Conservation (phyloP, 2,113 vertebrate genomes). For the Callaeas wilsoni region DNA sequence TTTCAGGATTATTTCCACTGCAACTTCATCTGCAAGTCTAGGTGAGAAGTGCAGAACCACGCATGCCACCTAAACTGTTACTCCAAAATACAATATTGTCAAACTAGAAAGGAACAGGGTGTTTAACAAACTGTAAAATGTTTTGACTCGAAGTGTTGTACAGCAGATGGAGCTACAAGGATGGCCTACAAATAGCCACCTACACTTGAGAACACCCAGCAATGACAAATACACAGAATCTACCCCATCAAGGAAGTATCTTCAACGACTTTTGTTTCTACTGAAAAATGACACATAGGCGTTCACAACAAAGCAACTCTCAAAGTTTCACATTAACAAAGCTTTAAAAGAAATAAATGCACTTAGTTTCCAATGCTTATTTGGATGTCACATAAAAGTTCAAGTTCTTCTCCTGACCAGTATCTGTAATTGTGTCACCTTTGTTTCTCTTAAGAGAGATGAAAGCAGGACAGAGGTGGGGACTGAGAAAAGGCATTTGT, state of each 20-base stretch:
- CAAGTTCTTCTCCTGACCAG: not conserved
- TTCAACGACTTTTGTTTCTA: not conserved
- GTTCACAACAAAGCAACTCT: not conserved
- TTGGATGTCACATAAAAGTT: not conserved
- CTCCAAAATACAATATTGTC: not conserved
- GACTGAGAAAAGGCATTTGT: not conserved
- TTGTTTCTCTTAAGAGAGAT: not conserved
- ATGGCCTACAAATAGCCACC: constrained; percentile 13
- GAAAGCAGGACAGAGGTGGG: not conserved
- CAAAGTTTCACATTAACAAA: not conserved
- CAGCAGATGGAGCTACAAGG: constrained; percentile 48
- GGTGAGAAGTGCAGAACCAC: not conserved
- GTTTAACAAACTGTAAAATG: constrained; percentile 38
- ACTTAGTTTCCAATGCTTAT: not conserved
- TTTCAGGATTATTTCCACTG: not conserved
- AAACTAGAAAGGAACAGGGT: not conserved
- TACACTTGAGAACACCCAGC: not conserved
- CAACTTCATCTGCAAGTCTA: not conserved
- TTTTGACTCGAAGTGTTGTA: constrained; percentile 32
- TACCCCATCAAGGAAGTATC: not conserved
- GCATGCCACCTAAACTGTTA: not conserved
- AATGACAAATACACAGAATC: not conserved
- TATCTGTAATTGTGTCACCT: not conserved
- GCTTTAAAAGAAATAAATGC: not conserved
- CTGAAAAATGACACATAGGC: not conserved